A percentile compares a stretch with the other conserved stretches of the same genome.
These are phyloP conservation scores for Zophobas atratus DNA, from an alignment of 1,140 invertebrate genomes.

Conservation along the genomic window DNA sequence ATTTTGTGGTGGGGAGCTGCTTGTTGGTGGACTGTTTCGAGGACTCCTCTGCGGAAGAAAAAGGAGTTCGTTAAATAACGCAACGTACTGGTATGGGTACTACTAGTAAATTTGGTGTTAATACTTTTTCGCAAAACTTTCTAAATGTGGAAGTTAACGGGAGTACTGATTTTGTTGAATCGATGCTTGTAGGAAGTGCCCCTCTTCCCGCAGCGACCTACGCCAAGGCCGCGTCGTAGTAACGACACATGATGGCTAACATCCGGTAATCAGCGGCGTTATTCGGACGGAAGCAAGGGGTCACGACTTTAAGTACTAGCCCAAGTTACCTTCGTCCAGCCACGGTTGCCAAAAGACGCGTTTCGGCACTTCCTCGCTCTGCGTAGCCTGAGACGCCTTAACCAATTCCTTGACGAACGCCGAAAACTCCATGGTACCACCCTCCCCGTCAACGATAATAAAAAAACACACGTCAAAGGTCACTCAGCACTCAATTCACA, in stretches of 20 bases:
- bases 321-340: conserved; percentile 53
- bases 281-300: not conserved
- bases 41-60: conserved; percentile 56
- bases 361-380: conserved; percentile 43
- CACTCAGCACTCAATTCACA: conserved; percentile 44
- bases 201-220: conserved; percentile 40
- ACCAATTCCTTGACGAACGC: conserved; percentile 59
- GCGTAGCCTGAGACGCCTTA: conserved; percentile 57
- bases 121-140: too few relatives aligned
- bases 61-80: too few relatives aligned
- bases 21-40: conserved; percentile 68
- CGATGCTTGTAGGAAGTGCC: too few relatives aligned
- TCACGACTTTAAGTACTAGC: not conserved
- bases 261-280: conserved; percentile 43
- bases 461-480: conserved; percentile 17
- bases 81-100: too few relatives aligned
- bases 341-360: conserved; percentile 64
- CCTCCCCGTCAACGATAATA: not conserved
- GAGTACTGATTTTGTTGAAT: too few relatives aligned
- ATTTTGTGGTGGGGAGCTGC: conserved; percentile 76
- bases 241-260: conserved; percentile 45
- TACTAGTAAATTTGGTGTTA: too few relatives aligned
- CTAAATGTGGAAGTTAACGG: too few relatives aligned
- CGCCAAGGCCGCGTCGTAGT: conserved; percentile 40
- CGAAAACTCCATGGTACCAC: conserved; percentile 59